These are phyloP conservation scores for Mayetiola destructor DNA, from an alignment of 2,888 invertebrate species.

Conservation along the genomic window DNA sequence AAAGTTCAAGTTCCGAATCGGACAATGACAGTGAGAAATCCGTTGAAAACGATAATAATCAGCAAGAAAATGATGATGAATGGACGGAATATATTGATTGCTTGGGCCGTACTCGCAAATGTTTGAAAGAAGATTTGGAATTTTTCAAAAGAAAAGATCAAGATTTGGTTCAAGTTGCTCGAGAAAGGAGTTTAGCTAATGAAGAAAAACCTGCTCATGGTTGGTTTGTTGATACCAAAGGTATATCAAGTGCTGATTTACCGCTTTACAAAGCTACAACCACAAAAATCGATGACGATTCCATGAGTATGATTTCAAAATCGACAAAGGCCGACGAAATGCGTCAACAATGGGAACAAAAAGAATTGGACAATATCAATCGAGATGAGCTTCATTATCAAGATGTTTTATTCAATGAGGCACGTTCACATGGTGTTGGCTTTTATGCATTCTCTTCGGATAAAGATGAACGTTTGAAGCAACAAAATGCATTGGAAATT, in stretches of 20 bases:
- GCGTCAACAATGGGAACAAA: slow-evolving; percentile 75
- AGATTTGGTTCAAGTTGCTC: slow-evolving; percentile 26
- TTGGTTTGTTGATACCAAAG: slow-evolving; percentile 31
- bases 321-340: slow-evolving; percentile 51
- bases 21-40: slow-evolving; percentile 27
- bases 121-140: slow-evolving; percentile 61
- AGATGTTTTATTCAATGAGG: slow-evolving; percentile 83
- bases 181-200: neutral
- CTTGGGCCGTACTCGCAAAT: slow-evolving; percentile 73
- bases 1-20: slow-evolving; percentile 23
- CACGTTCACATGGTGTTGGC: slow-evolving; percentile 80
- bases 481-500: slow-evolving; percentile 63
- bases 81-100: slow-evolving; percentile 81
- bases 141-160: slow-evolving; percentile 49
- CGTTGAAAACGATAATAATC: slow-evolving; percentile 19
- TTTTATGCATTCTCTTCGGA: slow-evolving; percentile 85
- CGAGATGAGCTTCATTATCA: slow-evolving; percentile 79
- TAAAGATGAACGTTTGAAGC: slow-evolving; percentile 58
- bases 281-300: slow-evolving; percentile 15
- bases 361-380: slow-evolving; percentile 55
- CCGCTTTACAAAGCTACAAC: slow-evolving; percentile 14
- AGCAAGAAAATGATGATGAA: slow-evolving; percentile 24
- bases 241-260: slow-evolving; percentile 16
- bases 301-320: slow-evolving; percentile 25
- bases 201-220: slow-evolving; percentile 23